Base-by-base conservation (phyloP, 2,888 invertebrate genomes). In the Clusia tigrina region DNA sequence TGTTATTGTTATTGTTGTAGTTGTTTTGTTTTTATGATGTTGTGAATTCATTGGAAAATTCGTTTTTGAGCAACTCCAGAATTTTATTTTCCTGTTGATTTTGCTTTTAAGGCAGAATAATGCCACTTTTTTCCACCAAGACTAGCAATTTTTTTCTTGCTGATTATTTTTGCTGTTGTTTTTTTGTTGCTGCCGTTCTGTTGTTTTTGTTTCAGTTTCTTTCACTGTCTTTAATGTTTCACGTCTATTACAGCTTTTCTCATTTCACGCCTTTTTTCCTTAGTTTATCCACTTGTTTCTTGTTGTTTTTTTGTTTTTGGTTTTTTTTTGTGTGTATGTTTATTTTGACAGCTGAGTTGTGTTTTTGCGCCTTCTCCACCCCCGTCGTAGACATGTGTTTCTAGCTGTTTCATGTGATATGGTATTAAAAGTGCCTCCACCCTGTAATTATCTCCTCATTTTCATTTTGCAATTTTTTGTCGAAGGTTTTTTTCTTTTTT, bases 31-130 rank as follows among this genome's bases (percentile, higher is more conserved):
- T 42, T 42, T 42, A 42, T 42, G 9, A 42, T 42, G 42, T n/a
- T 42, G 42, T n/a, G 42, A 42, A 42, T 42, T 42, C 42, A 42
- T 42, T 12, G 42, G 42, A 42, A 42, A 42, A 42, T 42, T n/a
- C 3, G 9, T 42, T 42, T 42, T 42, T 42, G 10, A n/a, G n/a
- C 3, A 42, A 42, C n/a, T 32, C 32, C 6, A 32, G 12, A 32
- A 32, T 9, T n/a, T n/a, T n/a, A n/a, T n/a, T n/a, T n/a, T n/a
- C n/a, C n/a, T n/a, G n/a, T n/a, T n/a, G n/a, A n/a, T n/a, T n/a
- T n/a, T n/a, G n/a, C n/a, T n/a, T n/a, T n/a, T n/a, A 12, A 32
- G 32, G 32, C 32, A 32, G 32, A 12, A 32, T 9, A 12, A 32
- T 9, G 32, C 32, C 6, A 32, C 6, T 12, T 9, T 6, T 12